Percentiles rank a stretch among this genome's conserved stretches.
Conservation (phyloP, 2,797 vertebrate genomes). For the Macroramphosus scolopax region DNA sequence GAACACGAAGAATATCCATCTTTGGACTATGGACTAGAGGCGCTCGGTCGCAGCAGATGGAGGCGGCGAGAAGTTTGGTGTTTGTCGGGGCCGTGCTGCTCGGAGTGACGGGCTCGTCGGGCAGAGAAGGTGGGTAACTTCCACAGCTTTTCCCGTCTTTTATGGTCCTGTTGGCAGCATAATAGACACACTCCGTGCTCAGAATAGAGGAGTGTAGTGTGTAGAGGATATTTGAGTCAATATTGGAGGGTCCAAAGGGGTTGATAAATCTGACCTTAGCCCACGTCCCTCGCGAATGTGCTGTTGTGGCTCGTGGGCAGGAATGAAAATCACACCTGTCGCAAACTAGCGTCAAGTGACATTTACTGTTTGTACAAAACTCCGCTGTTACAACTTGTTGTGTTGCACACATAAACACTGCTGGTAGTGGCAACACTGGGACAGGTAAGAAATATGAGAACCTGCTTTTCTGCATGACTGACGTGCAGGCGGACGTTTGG, state of each 20-base stretch:
- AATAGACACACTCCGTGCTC: neutral
- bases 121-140: conserved; percentile 81
- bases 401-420: conserved; percentile 2
- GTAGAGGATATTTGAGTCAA: neutral
- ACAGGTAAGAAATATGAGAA: conserved; percentile 49
- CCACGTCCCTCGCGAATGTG: conserved; percentile 56
- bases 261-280: conserved; percentile 31
- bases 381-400: neutral
- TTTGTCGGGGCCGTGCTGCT: conserved; percentile 73
- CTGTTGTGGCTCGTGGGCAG: conserved; percentile 29
- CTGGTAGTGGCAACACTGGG: neutral
- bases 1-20: neutral
- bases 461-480: conserved; percentile 51
- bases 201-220: rapidly evolving
- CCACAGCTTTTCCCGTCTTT: conserved; percentile 7
- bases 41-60: conserved; percentile 69
- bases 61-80: conserved; percentile 78
- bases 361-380: neutral
- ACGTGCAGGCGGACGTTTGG: conserved; percentile 25
- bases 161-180: neutral
- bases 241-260: conserved; percentile 1
- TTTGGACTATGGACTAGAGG: conserved; percentile 68
- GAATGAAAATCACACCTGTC: conserved; percentile 62
- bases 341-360: conserved; percentile 1
- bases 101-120: conserved; percentile 64